Percentiles rank a stretch among this genome's conserved stretches.
These are phyloP conservation scores for Pangasius macronema DNA, from an alignment of 2,797 vertebrate species.

Conservation along the genomic window DNA sequence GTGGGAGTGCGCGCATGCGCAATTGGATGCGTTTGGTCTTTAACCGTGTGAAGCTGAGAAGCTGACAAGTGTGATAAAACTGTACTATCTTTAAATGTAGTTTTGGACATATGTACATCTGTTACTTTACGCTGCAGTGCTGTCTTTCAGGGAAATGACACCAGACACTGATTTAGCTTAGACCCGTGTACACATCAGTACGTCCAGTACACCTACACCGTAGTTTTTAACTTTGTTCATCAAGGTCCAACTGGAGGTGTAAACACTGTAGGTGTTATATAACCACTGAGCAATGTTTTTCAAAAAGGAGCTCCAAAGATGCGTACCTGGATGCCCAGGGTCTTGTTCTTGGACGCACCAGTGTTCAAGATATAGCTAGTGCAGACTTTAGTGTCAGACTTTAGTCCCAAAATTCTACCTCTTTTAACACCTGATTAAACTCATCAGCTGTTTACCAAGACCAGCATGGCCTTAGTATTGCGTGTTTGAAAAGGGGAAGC, in stretches of 20 bases:
- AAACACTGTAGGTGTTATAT: neutral
- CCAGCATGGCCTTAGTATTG: neutral
- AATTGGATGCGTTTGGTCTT: neutral
- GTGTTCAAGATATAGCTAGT: neutral
- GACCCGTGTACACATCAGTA: neutral
- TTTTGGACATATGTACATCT: neutral
- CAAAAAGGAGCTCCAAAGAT: neutral
- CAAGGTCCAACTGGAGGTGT: neutral
- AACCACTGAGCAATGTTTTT: neutral
- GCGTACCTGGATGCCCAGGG: neutral
- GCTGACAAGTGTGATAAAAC: neutral
- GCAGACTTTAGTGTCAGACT: neutral
- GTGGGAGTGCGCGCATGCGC: conserved; percentile 1
- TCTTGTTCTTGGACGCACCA: neutral
- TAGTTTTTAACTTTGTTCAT: neutral
- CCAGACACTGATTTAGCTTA: neutral
- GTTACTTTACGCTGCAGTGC: neutral
- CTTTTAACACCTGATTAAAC: neutral
- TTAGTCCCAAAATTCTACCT: neutral
- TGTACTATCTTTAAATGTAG: neutral
- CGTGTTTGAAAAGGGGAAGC: neutral
- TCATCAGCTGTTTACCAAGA: neutral
- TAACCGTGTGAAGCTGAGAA: neutral
- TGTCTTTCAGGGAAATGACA: neutral
- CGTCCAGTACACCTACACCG: too few species aligned